Base-by-base conservation (phyloP, 2,888 invertebrate species). In the Tenodera sinensis region DNA sequence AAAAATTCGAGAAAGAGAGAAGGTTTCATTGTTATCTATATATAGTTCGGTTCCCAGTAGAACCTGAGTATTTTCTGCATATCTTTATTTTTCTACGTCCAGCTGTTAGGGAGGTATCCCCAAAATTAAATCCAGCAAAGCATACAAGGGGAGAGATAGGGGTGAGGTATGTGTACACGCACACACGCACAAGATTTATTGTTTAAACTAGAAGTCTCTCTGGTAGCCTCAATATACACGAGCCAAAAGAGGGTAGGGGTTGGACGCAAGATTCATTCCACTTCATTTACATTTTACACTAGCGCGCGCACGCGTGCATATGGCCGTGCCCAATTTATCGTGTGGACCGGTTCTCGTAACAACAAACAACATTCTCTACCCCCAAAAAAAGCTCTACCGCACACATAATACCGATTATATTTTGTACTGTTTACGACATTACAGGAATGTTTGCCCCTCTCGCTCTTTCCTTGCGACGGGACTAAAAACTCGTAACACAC, bases 181-280 rank as follows among this genome's bases (percentile, higher is more conserved):
- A 86, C 86, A 54, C 54, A 83, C 81, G 83, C 83, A n/a, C 15
- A 34, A 87, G 87, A 87, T 87, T 87, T 87, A 87, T 87, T 87
- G 83, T 87, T 42, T 34, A 34, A 34, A n/a, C 81, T 83, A 87
- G 87, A 87, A 83, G 54, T 83, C 87, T 83, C 28, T 28, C 83
- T 25, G 42, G 85, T 42, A 85, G 54, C 27, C 54, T 85, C 47
- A 28, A 25, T 85, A 54, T 54, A 34, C 47, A 27, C 47, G 27
- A 47, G 47, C 25, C 54, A 71, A 20, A 71, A 71, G 20, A 4
- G 54, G 15, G 54, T 20, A 8, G 54, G 15, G 54, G 54, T 15
- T 42, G 54, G 54, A 71, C 54, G 54, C 54, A 8, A 83, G 34
- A 87, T 87, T 42, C 87, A 87, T 87, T 87, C 82, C 83, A 87